Evolutionary conservation across 2,888 invertebrate species (phyloP).

Genomic region (Leptopilina syphax): DNA sequence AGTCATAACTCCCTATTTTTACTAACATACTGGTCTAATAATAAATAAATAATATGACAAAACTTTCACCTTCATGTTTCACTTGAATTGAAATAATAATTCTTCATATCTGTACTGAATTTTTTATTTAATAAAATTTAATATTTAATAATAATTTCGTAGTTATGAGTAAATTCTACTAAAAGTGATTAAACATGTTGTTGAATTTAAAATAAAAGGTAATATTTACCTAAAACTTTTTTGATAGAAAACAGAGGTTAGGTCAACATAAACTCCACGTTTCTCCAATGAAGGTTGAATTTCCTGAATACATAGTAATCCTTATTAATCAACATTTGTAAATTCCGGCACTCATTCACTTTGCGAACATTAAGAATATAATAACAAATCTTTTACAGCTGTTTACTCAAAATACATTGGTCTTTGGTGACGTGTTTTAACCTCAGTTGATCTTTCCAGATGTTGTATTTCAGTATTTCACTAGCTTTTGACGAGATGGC

Average conservation of each 20-base stretch:
- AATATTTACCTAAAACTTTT: constrained; percentile 30
- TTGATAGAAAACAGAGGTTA: constrained; percentile 17
- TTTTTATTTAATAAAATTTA: no score
- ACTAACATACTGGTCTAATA: no score
- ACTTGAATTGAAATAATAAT: no score
- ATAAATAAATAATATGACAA: no score
- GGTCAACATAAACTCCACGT: constrained; percentile 35
- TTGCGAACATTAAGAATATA: background rate
- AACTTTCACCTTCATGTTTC: no score
- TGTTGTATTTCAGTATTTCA: background rate
- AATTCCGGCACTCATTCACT: background rate
- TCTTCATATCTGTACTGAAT: no score
- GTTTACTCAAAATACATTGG: constrained; percentile 29
- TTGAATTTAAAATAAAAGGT: background rate
- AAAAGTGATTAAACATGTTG: background rate
- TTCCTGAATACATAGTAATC: constrained; percentile 33
- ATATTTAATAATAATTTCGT: no score
- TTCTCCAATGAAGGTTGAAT: constrained; percentile 7
- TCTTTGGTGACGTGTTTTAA: constrained; percentile 38
- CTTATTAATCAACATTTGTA: constrained; percentile 38
- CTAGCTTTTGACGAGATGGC: background rate
- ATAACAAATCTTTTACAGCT: constrained; percentile 16
- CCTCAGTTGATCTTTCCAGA: background rate
- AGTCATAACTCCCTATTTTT: no score
- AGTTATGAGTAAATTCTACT: no score